phyloP scores from a whole-genome alignment of 2,113 vertebrate genomes.

The Picathartes gymnocephalus region DNA sequence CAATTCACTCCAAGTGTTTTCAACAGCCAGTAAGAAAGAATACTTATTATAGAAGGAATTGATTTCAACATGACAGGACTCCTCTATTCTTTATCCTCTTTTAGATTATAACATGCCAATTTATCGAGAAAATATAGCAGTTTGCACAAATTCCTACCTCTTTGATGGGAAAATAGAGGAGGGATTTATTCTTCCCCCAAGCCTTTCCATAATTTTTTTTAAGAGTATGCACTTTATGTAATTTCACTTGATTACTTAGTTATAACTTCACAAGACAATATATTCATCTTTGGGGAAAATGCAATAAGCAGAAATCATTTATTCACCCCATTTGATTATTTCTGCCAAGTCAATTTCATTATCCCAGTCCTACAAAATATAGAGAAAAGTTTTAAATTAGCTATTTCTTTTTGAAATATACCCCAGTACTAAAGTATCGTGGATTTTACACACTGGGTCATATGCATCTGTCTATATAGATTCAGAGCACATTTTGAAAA shows the following conservation, averaged over 20 bases:
- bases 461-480: background rate
- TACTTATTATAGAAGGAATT: background rate
- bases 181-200: background rate
- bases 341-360: background rate
- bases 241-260: background rate
- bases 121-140: background rate
- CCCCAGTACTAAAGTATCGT: background rate
- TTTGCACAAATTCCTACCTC: background rate
- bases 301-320: background rate
- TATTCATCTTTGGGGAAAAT: background rate
- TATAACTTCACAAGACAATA: background rate
- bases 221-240: background rate
- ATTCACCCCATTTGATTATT: background rate
- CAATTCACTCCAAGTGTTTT: background rate
- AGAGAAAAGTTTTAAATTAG: background rate
- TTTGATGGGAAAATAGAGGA: background rate
- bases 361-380: background rate
- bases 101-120: background rate
- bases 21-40: background rate
- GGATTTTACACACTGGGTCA: background rate
- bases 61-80: background rate
- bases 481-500: background rate
- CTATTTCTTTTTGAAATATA: background rate
- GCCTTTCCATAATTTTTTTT: background rate
- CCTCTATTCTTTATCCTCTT: background rate